Base-by-base conservation (phyloP, 2,888 invertebrate genomes). In the Drosophila pseudotakahashii region DNA sequence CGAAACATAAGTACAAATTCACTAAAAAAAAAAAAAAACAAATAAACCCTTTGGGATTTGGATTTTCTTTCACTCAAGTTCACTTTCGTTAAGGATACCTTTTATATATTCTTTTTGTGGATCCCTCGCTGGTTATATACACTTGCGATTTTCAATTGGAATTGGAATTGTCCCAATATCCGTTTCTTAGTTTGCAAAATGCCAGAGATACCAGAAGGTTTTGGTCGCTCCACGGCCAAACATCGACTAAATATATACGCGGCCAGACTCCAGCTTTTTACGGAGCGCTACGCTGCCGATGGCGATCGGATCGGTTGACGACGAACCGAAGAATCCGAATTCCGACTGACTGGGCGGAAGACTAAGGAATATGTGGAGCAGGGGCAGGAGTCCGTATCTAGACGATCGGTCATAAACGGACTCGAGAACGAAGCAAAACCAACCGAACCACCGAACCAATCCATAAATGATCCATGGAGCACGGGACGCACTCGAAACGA, bases 201-300 rank as follows among this genome's bases (percentile, higher is more conserved):
- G 68, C 26, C 26, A 26, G 7, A 26, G 7, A 30, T 30, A 7
- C 73, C 50, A n/a, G 44, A 16, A 32, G 53, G 61, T 59, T 68
- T 77, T 73, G 45, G 57, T 76, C 53, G 86, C 73, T 83, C 67
- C 73, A 81, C 79, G 70, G 63, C 55, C 64, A 57, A 73, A 41
- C 70, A 55, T 10, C 76, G 68, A 83, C 83, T 83, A 72, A 85
- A 78, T 86, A 62, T 78, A 76, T 70, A 69, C 59, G n/a, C 79
- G 52, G 68, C 53, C 82, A 76, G 83, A 79, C 80, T 82, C 83
- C 85, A 77, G 73, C 71, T 80, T 82, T 78, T 85, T 75, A 82
- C 68, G 79, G 66, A 42, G 30, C 42, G 13, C 48, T 44, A 10
- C 39, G 59, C 26, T 30, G 23, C 26, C 55, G n/a, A 34, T 10